Evolutionary conservation across 2,797 vertebrate species (phyloP).

Genomic region (Erithacus rubecula): DNA sequence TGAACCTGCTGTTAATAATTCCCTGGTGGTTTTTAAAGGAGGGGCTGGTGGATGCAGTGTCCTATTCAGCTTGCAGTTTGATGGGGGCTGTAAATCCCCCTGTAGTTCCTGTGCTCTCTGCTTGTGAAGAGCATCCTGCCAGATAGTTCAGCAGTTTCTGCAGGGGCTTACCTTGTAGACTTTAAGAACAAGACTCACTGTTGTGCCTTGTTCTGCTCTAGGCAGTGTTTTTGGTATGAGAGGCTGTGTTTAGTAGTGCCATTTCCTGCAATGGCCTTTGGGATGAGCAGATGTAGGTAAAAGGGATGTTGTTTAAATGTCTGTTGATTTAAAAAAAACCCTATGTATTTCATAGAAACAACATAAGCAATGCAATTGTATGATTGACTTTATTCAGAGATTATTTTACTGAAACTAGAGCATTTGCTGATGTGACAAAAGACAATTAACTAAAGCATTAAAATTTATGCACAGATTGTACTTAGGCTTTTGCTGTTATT

Average conservation of each 20-base stretch:
- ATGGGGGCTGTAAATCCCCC: background rate
- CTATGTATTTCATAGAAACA: background rate
- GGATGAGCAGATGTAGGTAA: background rate
- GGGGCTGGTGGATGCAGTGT: background rate
- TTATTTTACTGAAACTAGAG: background rate
- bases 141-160: background rate
- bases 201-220: accelerated
- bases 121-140: background rate
- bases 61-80: background rate
- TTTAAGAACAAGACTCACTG: background rate
- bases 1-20: background rate
- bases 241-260: background rate
- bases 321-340: background rate
- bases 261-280: accelerated
- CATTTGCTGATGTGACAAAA: background rate
- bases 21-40: background rate
- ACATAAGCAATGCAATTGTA: background rate
- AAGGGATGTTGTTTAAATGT: background rate
- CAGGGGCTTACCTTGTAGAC: background rate
- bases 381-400: background rate
- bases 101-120: background rate
- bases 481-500: background rate
- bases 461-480: background rate
- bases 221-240: background rate
- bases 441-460: background rate